Base-by-base conservation (phyloP, 1,140 invertebrate genomes). In the Lepidurus packardi region DNA sequence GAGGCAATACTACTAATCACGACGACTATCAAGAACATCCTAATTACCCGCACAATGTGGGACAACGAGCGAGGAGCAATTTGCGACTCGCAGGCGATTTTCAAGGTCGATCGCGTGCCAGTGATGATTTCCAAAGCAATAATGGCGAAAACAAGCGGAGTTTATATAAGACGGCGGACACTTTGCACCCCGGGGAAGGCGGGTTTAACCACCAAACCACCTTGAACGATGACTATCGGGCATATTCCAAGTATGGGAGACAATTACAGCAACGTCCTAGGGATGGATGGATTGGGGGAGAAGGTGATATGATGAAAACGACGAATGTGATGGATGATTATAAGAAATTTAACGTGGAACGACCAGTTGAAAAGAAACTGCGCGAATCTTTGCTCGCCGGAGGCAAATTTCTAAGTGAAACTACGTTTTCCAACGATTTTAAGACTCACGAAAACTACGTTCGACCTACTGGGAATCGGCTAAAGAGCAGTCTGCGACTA, bases 191-290 rank as follows among this genome's bases (percentile, higher is more conserved):
- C 6, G 53, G 53, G 9, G 53, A 65, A 65, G 53, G 53, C 53
- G 53, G 53, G 16, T n/a, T 65, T 65, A 21, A 65, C 21, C 53
- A 65, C 53, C 53, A 65, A 65, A 65, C 53, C 16, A 65, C 53
- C 16, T 9, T 65, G 13, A 9, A 65, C 16, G 53, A 21, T 21
- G 53, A 65, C 13, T 65, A 65, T 65, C 8, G 53, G 53, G 53
- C 16, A 16, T 16, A 65, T 16, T 16, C 53, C 9, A 65, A 7
- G 16, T 65, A 65, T 16, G 53, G 53, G 6, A 65, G 53, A 21
- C 53, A 65, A 21, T 65, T 65, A 21, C 16, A 13, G 6, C 21
- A 13, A 13, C 8, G 53, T n/a, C 53, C 53, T 13, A 13, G 53
- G 21, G 53, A 65, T 65, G 53, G 9, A 13, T 7, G 16, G 8